Evolutionary conservation across 2,797 vertebrate species (phyloP).

Genomic region (Cossypha dichroa): DNA sequence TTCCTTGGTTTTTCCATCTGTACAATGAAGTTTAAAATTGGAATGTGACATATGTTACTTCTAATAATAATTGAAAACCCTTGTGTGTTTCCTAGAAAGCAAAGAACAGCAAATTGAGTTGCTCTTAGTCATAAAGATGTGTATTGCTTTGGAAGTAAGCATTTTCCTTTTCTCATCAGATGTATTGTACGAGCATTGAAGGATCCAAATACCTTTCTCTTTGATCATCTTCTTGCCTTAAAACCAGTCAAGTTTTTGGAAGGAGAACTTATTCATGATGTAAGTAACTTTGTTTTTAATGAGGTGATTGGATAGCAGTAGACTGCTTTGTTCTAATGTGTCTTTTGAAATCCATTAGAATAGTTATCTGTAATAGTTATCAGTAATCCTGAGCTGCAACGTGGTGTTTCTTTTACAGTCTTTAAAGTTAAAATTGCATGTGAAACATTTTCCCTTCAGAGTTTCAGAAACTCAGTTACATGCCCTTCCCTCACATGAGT

Average conservation of each 20-base stretch:
- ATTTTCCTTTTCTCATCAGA: conserved; percentile 74
- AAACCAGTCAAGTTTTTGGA: conserved; percentile 98
- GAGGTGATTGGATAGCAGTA: neutral
- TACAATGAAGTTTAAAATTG: neutral
- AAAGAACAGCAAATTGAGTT: neutral
- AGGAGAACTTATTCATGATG: conserved; percentile 98
- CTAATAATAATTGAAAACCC: neutral
- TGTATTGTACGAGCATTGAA: conserved; percentile 97
- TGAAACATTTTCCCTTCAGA: neutral
- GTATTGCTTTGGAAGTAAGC: neutral
- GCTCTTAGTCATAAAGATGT: neutral
- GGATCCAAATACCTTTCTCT: conserved; percentile 95
- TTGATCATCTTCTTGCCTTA: conserved; percentile 96
- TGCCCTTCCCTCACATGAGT: neutral
- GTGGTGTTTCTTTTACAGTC: neutral
- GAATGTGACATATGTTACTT: neutral
- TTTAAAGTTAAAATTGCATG: neutral
- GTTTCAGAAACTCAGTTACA: neutral
- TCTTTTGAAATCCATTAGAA: neutral
- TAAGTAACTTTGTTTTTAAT: conserved; percentile 77
- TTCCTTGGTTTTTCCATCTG: neutral
- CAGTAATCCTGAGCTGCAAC: neutral
- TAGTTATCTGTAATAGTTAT: neutral
- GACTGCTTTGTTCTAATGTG: neutral
- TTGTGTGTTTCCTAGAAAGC: neutral